Base-by-base conservation (phyloP, 2,888 invertebrate genomes). In the Apamea sordens region DNA sequence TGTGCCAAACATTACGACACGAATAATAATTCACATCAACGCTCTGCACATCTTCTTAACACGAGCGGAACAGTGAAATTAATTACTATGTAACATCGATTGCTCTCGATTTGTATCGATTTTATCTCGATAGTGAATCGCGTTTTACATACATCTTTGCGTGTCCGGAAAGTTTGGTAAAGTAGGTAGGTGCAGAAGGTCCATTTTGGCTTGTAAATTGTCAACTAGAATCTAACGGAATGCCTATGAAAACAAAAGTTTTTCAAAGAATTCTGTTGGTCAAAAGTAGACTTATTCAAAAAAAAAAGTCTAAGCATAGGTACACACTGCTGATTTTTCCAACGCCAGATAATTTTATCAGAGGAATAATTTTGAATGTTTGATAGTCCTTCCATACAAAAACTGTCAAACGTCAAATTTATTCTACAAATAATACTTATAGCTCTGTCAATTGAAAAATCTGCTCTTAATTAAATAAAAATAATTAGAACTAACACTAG, bases 101-200 rank as follows among this genome's bases (percentile, higher is more conserved):
- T 83, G 86, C 76, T 88, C 89, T 88, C 75, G 70, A 83, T 80
- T 80, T 73, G 72, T 79, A 85, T 80, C 82, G 82, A 88, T 89
- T 87, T 77, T 87, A 89, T 90, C 91, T 92, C 86, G 88, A 90
- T 89, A 77, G 85, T 76, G 81, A 86, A 86, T 91, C 83, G 88
- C 89, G 88, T 91, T 93, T 92, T 91, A 91, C 93, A 93, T 93
- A 93, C 89, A 86, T 89, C 88, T 82, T 92, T 83, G 92, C 92
- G 85, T 92, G 92, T 76, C 79, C 63, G 77, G 69, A 44, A 41
- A n/a, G 13, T 32, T 18, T n/a, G 41, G 28, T 2, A 5, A 44
- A 13, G 71, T 4, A 13, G 13, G 2, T 2, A 10, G 2, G 0
- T 21, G 1, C 69, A 84, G 84, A 85, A 85, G 84, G 32, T 56